These are phyloP conservation scores for Corydoras sp. DNA, from an alignment of 2,113 vertebrate species.

Conservation along the genomic window DNA sequence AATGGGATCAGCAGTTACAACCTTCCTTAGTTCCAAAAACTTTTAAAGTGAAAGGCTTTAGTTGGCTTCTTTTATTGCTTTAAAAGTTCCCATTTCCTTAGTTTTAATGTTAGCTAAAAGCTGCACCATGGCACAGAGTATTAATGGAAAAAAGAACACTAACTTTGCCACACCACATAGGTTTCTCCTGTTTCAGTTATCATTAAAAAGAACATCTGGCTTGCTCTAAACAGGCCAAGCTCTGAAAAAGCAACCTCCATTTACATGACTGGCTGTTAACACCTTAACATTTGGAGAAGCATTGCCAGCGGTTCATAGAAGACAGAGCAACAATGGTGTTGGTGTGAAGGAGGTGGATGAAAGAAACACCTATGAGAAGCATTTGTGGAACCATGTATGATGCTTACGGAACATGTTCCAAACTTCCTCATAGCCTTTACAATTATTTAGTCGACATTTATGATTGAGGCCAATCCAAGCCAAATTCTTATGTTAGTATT, in stretches of 20 bases:
- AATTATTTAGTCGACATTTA: no score
- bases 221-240: conserved; percentile 25
- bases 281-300: conserved; percentile 29
- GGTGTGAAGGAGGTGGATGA: conserved; percentile 24
- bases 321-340: conserved; percentile 25
- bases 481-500: no score
- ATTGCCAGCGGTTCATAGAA: conserved; percentile 8
- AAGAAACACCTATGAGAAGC: conserved; percentile 15
- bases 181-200: conserved; percentile 31
- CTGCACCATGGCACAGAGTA: conserved; percentile 5
- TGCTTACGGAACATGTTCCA: conserved; percentile 10
- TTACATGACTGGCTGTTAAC: conserved; percentile 42
- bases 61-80: background rate
- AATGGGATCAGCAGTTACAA: background rate
- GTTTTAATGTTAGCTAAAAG: background rate
- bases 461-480: no score
- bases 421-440: no score
- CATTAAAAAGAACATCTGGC: conserved; percentile 35
- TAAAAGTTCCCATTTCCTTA: background rate
- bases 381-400: conserved; percentile 20
- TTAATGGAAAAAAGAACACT: conserved; percentile 6
- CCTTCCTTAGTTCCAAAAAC: background rate
- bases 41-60: background rate
- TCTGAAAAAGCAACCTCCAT: conserved; percentile 29
- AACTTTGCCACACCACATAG: conserved; percentile 23